Evolutionary conservation across 2,888 invertebrate species (phyloP), one percentile per base, ranked within the genome.

Genomic region (Epicampocera succincta): DNA sequence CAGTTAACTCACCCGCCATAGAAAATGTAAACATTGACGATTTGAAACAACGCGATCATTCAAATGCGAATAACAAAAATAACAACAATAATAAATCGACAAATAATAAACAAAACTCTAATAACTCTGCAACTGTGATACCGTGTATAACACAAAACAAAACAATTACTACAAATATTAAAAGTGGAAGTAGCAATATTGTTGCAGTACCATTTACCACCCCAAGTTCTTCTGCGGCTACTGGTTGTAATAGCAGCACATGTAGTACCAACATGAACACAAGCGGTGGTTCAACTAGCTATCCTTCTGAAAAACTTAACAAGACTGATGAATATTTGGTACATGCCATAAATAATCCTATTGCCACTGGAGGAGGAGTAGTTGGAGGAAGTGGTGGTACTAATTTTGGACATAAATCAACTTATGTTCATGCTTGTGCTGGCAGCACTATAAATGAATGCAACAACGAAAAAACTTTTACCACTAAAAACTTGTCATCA

Each of bases 301-400:
- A 60, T 60, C 56, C 66, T 17, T 93, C 94, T 91, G 94, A 95
- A 92, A 94, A 94, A 89, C 93, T 94, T 88, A 94, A 87, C 85
- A 88, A 94, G 93, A 95, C 94, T 92, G 95, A 91, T 85, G 91
- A 91, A 86, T 85, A 75, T 78, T 74, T 82, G 82, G 71, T 87
- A 81, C 65, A 74, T 84, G 84, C 87, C 86, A 87, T 87, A 58
- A 78, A 83, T 68, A 69, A 73, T 54, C 29, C 84, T 91, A 92
- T 90, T 86, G 87, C 85, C 66, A 79, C 76, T 83, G 79, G 48
- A n/a, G 42, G 50, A 19, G 56, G 58, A 38, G n/a, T 25, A 5
- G n/a, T 61, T 46, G 76, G 38, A 61, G 68, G 13, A 40, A 15
- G 52, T 65, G 25, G 63, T 65, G 83, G 52, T 73, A 83, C 58